Percentiles rank a stretch among this genome's conserved stretches.
Conservation (phyloP, 2,888 invertebrate species). For the Villa cingulata region DNA sequence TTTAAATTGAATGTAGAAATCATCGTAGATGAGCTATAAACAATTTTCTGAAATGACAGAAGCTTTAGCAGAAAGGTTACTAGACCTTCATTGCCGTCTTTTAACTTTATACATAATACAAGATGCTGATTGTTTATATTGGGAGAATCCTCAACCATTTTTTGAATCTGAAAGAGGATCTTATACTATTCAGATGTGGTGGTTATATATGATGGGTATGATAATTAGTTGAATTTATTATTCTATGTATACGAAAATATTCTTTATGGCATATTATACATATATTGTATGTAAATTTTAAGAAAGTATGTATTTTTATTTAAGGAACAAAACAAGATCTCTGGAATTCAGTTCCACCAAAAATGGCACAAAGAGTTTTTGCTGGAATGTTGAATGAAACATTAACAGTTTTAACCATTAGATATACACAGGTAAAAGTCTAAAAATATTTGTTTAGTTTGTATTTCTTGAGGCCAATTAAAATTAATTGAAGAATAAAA, state of each 20-base stretch:
- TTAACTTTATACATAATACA: constrained; percentile 67
- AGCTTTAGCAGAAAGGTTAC: constrained; percentile 65
- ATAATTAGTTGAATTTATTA: too few species aligned
- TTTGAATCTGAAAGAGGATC: constrained; percentile 64
- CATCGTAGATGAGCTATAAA: constrained; percentile 42
- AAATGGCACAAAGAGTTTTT: constrained; percentile 74
- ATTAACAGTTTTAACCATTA: constrained; percentile 60
- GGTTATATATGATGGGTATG: constrained; percentile 75
- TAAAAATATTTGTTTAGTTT: not conserved
- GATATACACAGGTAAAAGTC: constrained; percentile 57
- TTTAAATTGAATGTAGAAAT: not conserved
- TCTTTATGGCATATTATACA: not conserved
- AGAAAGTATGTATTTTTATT: constrained; percentile 17
- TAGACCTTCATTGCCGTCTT: constrained; percentile 67
- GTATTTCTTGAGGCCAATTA: not conserved
- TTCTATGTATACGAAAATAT: not conserved
- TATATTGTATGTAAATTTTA: not conserved
- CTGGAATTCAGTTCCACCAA: constrained; percentile 79
- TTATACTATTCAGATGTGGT: constrained; percentile 77
- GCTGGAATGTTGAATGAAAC: constrained; percentile 79
- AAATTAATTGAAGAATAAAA: not conserved
- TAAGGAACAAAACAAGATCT: constrained; percentile 63
- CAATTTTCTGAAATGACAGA: constrained; percentile 72
- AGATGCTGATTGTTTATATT: constrained; percentile 65
- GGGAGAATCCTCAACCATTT: constrained; percentile 52